These are phyloP conservation scores for Torymus auratus DNA, from an alignment of 2,888 invertebrate species.

Conservation along the genomic window DNA sequence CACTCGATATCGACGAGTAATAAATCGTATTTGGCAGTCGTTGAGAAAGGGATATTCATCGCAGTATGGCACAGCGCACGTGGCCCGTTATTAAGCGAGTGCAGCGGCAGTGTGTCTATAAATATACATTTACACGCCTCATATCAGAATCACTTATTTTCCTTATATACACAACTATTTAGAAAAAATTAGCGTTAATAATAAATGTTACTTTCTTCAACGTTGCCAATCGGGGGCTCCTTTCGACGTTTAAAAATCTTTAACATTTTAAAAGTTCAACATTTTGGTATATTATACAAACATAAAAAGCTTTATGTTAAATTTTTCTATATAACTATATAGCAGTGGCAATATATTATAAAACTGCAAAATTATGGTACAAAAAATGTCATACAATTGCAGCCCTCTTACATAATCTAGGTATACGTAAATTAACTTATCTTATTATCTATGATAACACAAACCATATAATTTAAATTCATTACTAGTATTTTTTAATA, in stretches of 20 bases:
- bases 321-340: conserved; percentile 21
- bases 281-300: conserved; percentile 36
- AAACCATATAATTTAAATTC: background rate
- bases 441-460: background rate
- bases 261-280: conserved; percentile 17
- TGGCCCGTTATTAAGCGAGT: conserved; percentile 40
- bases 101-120: conserved; percentile 50
- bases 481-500: background rate
- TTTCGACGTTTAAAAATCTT: conserved; percentile 10
- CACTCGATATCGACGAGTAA: conserved; percentile 34
- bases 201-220: background rate
- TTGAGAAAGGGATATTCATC: conserved; percentile 36
- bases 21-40: conserved; percentile 53
- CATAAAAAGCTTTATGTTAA: conserved; percentile 23
- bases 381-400: conserved; percentile 21
- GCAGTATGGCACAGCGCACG: conserved; percentile 51
- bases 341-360: conserved; percentile 22
- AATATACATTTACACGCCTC: conserved; percentile 53
- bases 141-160: conserved; percentile 49
- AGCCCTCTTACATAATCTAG: conserved; percentile 8
- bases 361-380: conserved; percentile 36
- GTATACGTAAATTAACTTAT: background rate
- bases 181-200: background rate
- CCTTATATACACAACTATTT: conserved; percentile 61
- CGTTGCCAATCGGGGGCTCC: background rate